phyloP scores from a whole-genome alignment of 1,140 invertebrate species.

The Diachasma alloeum region DNA sequence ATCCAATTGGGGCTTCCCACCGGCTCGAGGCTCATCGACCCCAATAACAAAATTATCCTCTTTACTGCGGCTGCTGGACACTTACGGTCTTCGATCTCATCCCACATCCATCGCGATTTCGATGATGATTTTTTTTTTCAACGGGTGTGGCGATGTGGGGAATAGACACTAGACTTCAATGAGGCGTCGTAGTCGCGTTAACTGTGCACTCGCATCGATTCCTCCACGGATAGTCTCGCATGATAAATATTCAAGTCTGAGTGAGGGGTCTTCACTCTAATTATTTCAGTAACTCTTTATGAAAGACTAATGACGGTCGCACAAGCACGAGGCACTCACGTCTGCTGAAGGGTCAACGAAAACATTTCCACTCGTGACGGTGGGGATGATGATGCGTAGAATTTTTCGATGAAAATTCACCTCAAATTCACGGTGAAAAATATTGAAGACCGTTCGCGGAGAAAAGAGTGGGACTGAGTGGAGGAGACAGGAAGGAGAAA shows the following conservation, averaged over 20 bases:
- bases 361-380: too few species aligned
- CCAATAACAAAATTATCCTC: not conserved
- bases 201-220: constrained; percentile 18
- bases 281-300: too few species aligned
- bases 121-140: not conserved
- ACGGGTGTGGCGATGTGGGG: constrained; percentile 11
- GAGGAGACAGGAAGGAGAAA: not conserved
- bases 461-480: not conserved
- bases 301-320: too few species aligned
- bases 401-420: too few species aligned
- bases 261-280: too few species aligned
- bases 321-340: too few species aligned
- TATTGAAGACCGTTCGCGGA: too few species aligned
- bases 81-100: not conserved
- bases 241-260: not conserved
- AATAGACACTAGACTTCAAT: not conserved
- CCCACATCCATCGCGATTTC: not conserved
- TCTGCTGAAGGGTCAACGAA: too few species aligned
- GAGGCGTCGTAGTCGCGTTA: not conserved
- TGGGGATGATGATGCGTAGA: too few species aligned
- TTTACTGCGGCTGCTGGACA: not conserved
- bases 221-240: constrained; percentile 4
- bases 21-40: constrained; percentile 13
- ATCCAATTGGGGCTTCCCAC: constrained; percentile 48
- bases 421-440: too few species aligned